Conservation (phyloP, 2,797 vertebrate genomes). For the Adelosebastes latens region DNA sequence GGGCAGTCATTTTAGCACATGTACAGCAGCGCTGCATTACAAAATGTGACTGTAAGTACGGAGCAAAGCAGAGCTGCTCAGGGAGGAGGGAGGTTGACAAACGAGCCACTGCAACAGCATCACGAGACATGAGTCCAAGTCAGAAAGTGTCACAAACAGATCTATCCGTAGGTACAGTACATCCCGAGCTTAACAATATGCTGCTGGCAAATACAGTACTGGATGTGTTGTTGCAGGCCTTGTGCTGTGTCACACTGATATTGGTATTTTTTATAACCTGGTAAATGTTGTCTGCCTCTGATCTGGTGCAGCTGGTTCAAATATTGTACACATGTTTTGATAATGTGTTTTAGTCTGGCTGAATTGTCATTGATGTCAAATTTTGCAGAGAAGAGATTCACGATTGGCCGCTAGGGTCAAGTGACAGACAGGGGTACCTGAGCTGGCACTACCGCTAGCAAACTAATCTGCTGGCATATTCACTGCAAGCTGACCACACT, state of each 20-base stretch:
- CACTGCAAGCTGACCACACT: background rate
- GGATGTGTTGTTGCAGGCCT: background rate
- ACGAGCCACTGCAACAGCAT: conserved; percentile 30
- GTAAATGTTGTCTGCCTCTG: background rate
- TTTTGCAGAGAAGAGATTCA: too few species aligned
- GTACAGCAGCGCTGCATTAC: conserved; percentile 17
- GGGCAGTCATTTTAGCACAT: conserved; percentile 56
- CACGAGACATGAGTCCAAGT: conserved; percentile 46
- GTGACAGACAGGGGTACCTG: too few species aligned
- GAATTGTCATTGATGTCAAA: background rate
- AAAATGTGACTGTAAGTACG: conserved; percentile 18
- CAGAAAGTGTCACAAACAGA: conserved; percentile 26
- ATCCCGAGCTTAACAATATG: conserved; percentile 48
- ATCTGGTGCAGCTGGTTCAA: background rate
- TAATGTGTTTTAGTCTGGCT: background rate
- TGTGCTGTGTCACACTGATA: background rate
- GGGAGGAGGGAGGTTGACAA: conserved; percentile 19
- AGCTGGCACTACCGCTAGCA: background rate
- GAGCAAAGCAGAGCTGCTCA: conserved; percentile 2
- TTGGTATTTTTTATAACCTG: background rate
- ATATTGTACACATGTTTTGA: background rate
- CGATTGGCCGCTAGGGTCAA: too few species aligned
- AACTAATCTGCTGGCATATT: background rate
- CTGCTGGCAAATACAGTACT: conserved; percentile 25
- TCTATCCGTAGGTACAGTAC: conserved; percentile 35